Base-by-base conservation (phyloP, 2,888 invertebrate species). In the Agonopterix heracliana region DNA sequence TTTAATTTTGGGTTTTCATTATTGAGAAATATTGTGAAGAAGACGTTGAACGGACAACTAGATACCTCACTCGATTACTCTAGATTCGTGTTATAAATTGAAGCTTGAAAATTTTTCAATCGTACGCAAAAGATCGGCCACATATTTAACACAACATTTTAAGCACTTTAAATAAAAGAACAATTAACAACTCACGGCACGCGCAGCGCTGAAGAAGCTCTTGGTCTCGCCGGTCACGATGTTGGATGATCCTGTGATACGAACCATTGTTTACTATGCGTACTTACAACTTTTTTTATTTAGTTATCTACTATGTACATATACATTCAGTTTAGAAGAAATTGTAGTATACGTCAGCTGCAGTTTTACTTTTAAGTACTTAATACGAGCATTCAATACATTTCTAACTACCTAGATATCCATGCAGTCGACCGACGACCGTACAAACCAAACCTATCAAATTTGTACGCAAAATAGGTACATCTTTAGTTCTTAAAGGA, bases 201-300 rank as follows among this genome's bases (percentile, higher is more conserved):
- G 94, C 61, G 96, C 96, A 64, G 95, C 94, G 72, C 95, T 96
- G 89, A 96, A 95, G 90, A 96, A 93, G 82, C 96, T 96, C 87
- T 95, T 96, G 10, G 95, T 96, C 87, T 96, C 96, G 56, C 96
- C 96, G 63, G 96, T 95, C 66, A 96, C 95, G 71, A 96, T 93
- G 85, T 95, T 96, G 54, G 95, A 94, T 58, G 95, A 94, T 64
- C 96, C 92, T 93, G 82, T 52, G 78, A 75, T 86, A 83, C 66
- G 73, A 59, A 64, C 69, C 67, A 75, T 78, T 78, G 77, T 77
- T 74, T 68, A 42, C 46, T 55, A 43, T 13, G 44, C 11, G 38
- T 38, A n/a, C 38, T n/a, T n/a, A n/a, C 9, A 5, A 36, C 36
- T 36, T 36, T 36, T 3, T 38, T 3, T n/a, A 9, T 38, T 3